Percentiles rank a stretch among this genome's conserved stretches.
phyloP scores from a whole-genome alignment of 2,113 vertebrate species.

The Chlamydotis undulata region DNA sequence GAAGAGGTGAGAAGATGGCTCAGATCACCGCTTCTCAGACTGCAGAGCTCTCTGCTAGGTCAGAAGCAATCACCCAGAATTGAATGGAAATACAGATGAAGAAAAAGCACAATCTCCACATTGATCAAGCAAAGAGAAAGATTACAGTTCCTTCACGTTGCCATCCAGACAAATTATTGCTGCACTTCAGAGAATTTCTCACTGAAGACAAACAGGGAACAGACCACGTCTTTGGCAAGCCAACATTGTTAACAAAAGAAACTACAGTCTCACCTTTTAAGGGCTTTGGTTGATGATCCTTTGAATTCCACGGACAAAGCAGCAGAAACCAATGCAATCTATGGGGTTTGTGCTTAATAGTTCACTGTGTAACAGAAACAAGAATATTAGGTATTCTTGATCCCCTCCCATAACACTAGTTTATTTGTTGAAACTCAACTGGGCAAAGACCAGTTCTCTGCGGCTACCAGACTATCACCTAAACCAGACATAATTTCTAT shows the following conservation, averaged over 20 bases:
- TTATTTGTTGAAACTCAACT: not conserved
- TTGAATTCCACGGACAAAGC: not conserved
- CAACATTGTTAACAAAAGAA: not conserved
- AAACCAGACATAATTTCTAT: not conserved
- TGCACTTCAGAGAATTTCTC: conserved; percentile 24
- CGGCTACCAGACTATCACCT: not conserved
- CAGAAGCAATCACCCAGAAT: not conserved
- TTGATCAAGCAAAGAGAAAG: conserved; percentile 6
- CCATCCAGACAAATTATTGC: conserved; percentile 24
- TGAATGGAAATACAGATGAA: not conserved
- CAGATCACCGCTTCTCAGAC: not conserved
- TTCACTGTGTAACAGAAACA: not conserved
- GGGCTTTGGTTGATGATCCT: not conserved
- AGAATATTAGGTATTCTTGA: not conserved
- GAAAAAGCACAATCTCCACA: not conserved
- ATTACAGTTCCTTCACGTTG: not conserved
- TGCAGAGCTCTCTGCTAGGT: not conserved
- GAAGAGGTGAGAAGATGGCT: not conserved
- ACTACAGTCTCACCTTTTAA: not conserved
- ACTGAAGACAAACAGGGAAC: conserved; percentile 12
- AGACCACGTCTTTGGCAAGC: not conserved
- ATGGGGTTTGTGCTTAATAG: not conserved
- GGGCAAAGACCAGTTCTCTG: not conserved
- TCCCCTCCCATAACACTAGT: not conserved
- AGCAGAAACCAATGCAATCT: not conserved